phyloP scores from a whole-genome alignment of 2,888 invertebrate species.

The Stenodera caucasica region DNA sequence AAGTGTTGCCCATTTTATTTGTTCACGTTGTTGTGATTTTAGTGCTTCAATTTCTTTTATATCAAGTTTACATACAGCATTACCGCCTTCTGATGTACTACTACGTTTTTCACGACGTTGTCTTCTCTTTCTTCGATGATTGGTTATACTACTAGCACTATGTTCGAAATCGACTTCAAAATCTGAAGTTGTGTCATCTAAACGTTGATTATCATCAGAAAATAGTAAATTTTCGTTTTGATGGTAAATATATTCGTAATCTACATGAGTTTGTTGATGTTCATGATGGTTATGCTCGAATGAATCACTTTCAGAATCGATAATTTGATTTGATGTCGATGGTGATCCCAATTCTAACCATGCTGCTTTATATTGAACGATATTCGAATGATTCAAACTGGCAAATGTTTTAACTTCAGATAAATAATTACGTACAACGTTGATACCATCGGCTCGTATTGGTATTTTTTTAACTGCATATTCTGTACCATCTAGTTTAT shows the following conservation, averaged over 20 bases:
- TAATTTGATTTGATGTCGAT: not conserved
- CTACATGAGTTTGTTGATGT: conserved; percentile 15
- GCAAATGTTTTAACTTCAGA: conserved; percentile 81
- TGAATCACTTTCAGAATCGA: conserved; percentile 25
- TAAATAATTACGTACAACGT: conserved; percentile 67
- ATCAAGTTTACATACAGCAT: conserved; percentile 45
- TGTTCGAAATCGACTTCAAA: conserved; percentile 48
- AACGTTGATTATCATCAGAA: conserved; percentile 32
- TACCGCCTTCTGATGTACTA: conserved; percentile 51
- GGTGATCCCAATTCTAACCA: conserved; percentile 72
- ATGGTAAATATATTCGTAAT: conserved; percentile 38
- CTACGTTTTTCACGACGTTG: conserved; percentile 37
- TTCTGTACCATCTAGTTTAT: conserved; percentile 73
- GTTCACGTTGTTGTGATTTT: conserved; percentile 34
- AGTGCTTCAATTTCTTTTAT: conserved; percentile 40
- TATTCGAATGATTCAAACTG: conserved; percentile 75
- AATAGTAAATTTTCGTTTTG: conserved; percentile 35
- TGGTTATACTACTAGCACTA: conserved; percentile 35
- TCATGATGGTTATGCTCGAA: conserved; percentile 4
- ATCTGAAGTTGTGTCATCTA: conserved; percentile 40
- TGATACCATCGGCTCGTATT: conserved; percentile 65
- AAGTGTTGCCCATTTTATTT: conserved; percentile 68
- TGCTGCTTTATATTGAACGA: conserved; percentile 81
- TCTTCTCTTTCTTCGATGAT: conserved; percentile 1
- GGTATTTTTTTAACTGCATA: conserved; percentile 81